Evolutionary conservation across 30 jellyfish, hydroid and myxozoan genomes (phyloP), one percentile per base, ranked within the genome.

Genomic region (Sanderia malayensis): DNA sequence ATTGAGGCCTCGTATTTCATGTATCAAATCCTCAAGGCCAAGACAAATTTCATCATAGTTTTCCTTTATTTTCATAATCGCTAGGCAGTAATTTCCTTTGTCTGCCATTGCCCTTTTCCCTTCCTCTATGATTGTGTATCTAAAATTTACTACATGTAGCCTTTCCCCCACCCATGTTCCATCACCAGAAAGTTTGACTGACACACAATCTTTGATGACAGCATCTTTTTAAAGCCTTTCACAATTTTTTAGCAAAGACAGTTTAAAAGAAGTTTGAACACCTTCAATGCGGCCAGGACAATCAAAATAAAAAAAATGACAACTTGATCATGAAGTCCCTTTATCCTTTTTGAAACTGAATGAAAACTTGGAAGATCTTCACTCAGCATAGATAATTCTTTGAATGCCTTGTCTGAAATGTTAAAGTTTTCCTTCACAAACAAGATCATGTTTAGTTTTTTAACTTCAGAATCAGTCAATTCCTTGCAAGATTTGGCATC

Each of bases 121-220:
- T 60, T 60, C 72, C 8, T 60, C 46, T 19, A 60, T 60, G 44
- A 60, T 60, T 22, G 72, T 60, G 52, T 61, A 61, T 22, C 23
- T 61, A 26, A 61, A 61, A 61, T 61, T 61, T 25, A 61, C 47
- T 61, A 61, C 52, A 26, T 61, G 74, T 0, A 61, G 52, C 7
- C 74, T 26, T 61, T 61, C 29, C 1, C 74, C 74, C 52, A 61
- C 52, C 52, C 74, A 23, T 61, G 74, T 61, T 61, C 74, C 74
- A 61, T 61, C 52, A 30, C 74, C 74, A 61, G 52, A 23, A 25
- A 61, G 30, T 60, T 60, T 60, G 46, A 60, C 19, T 25, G 72
- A 19, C 72, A 19, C 72, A 27, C 46, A 19, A 19, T 22, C 72
- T 60, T 60, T 60, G 46, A 60, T 60, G 44, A 60, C 26, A 30